Evolutionary conservation across 2,888 invertebrate species (phyloP), one percentile per base, ranked within the genome.

Genomic region (Pyrochroa serraticornis): DNA sequence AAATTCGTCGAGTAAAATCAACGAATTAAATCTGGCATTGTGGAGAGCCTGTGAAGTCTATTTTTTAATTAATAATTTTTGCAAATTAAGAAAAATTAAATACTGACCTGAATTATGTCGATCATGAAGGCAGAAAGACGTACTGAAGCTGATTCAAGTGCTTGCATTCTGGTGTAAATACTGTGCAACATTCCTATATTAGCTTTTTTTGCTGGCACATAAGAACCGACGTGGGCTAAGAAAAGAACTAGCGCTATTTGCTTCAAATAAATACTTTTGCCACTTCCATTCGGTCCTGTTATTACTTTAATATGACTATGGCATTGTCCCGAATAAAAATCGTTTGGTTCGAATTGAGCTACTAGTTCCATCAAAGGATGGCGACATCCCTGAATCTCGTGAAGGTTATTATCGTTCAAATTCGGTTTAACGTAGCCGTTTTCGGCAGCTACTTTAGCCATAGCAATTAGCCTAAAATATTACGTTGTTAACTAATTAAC

Each of bases 211-310:
- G 94, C 95, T 0, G 97, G 95, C 6, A 97, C 91, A 79, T 87
- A 96, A 70, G 91, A 90, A 14, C 97, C 97, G 57, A 95, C 84
- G 74, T 95, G 95, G 0, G 94, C 91, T 81, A 97, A 81, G 77
- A 89, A 95, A 1, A 89, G 87, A 65, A 94, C 87, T 48, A 95
- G 75, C 9, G 90, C 90, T 3, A 82, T 80, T 81, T 95, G 93
- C 78, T 95, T 95, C 72, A 97, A 82, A 77, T 92, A 97, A 30
- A 95, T 87, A 58, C 93, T 95, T 79, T 97, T 97, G 1, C 97
- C 97, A 71, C 93, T 91, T 1, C 92, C 88, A 78, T 96, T 97
- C 0, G 96, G 93, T 0, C 95, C 96, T 0, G 93, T 93, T 5
- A 96, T 80, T 44, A 97, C 84, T 75, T 91, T 91, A 14, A 95